These are phyloP conservation scores for Rhopalosiphum padi DNA, from an alignment of 1,140 invertebrate genomes.

Conservation along the genomic window DNA sequence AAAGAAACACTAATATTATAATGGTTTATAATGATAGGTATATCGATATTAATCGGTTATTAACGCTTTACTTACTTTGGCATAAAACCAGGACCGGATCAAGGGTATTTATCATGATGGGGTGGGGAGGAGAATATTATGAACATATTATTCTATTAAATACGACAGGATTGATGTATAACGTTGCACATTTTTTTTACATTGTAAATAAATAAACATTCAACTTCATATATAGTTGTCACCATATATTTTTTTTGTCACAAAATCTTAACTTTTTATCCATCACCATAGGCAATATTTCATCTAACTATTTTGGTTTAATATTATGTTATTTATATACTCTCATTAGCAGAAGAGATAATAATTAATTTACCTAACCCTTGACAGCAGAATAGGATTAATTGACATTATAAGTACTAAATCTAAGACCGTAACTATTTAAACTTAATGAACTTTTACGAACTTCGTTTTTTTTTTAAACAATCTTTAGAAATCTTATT, in stretches of 20 bases:
- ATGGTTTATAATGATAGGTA: neutral
- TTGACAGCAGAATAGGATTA: neutral
- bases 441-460: too few relatives aligned
- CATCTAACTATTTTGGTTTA: neutral
- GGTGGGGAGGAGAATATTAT: neutral
- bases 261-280: too few relatives aligned
- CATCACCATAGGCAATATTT: neutral
- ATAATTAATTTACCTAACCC: neutral
- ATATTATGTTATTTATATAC: neutral
- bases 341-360: neutral
- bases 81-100: neutral
- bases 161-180: neutral
- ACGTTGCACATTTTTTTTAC: neutral
- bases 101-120: neutral
- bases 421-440: neutral
- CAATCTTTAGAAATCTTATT: too few relatives aligned
- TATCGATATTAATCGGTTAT: neutral
- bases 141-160: neutral
- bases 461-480: too few relatives aligned
- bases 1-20: neutral
- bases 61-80: neutral
- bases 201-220: neutral
- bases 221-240: neutral
- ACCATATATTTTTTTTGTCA: neutral
- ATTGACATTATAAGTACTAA: neutral